Conservation (phyloP, 2,113 vertebrate species). For the Corythoichthys haematopterus region DNA sequence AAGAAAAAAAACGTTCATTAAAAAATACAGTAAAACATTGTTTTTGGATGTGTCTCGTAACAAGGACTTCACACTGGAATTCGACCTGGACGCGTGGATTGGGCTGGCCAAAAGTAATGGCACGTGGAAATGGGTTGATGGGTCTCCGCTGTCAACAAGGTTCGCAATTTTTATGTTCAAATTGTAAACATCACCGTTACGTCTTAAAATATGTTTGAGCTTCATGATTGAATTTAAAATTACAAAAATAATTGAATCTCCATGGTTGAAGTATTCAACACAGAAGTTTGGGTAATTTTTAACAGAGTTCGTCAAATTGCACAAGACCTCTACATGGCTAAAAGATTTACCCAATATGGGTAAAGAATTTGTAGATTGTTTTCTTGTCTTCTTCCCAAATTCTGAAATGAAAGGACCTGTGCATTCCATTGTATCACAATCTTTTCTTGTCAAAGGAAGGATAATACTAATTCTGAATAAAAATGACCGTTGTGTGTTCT, state of each 20-base stretch:
- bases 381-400: too few relatives aligned
- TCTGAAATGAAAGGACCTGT: too few relatives aligned
- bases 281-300: background rate
- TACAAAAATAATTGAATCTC: too few relatives aligned
- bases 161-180: background rate
- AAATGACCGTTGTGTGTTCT: background rate
- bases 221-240: background rate
- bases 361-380: too few relatives aligned
- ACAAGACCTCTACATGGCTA: background rate
- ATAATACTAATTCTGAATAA: background rate
- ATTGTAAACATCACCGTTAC: background rate
- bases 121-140: constrained; percentile 6
- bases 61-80: constrained; percentile 7
- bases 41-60: background rate
- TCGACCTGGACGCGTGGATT: constrained; percentile 8
- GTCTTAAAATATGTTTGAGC: background rate
- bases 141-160: constrained; percentile 12
- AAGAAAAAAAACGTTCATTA: too few relatives aligned
- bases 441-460: background rate
- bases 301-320: background rate
- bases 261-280: background rate
- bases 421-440: background rate
- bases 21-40: background rate
- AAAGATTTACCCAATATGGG: background rate
- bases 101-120: background rate